Percentiles rank a stretch among this genome's conserved stretches.
phyloP scores from a whole-genome alignment of 2,888 invertebrate species.

The Cetonia aurata region DNA sequence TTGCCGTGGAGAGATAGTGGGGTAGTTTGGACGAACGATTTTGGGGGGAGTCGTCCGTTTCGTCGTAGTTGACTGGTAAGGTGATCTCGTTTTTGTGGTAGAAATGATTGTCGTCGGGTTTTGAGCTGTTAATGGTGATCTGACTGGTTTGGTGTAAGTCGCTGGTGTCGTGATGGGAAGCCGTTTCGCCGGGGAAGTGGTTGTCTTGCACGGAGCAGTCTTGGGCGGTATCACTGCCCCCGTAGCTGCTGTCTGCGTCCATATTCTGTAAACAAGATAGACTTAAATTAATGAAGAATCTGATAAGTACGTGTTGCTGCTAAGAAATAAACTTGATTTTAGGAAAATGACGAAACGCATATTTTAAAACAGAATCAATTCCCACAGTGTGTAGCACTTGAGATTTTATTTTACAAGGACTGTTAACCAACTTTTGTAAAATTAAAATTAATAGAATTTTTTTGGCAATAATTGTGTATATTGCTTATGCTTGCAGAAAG shows the following conservation, averaged over 20 bases:
- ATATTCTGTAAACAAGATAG: slow-evolving; percentile 52
- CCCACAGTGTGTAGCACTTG: no score
- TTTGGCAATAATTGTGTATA: no score
- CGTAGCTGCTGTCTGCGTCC: slow-evolving; percentile 67
- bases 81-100: slow-evolving; percentile 66
- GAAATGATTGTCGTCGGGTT: slow-evolving; percentile 54
- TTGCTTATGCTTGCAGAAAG: no score
- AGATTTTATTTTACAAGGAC: no score
- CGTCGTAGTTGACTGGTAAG: slow-evolving; percentile 60
- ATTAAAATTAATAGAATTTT: no score
- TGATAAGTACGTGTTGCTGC: no score
- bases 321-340: no score
- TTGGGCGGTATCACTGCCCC: slow-evolving; percentile 66
- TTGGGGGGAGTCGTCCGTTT: slow-evolving; percentile 51
- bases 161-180: slow-evolving; percentile 49
- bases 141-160: slow-evolving; percentile 45
- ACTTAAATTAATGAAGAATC: slow-evolving; percentile 9
- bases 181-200: slow-evolving; percentile 57
- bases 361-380: no score
- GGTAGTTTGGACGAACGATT: slow-evolving; percentile 57
- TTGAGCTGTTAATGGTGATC: slow-evolving; percentile 43
- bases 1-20: slow-evolving; percentile 64
- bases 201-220: slow-evolving; percentile 58
- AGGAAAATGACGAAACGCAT: no score
- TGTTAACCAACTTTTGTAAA: no score